phyloP scores from a whole-genome alignment of 2,888 invertebrate genomes.

The Synanthedon formicaeformis region DNA sequence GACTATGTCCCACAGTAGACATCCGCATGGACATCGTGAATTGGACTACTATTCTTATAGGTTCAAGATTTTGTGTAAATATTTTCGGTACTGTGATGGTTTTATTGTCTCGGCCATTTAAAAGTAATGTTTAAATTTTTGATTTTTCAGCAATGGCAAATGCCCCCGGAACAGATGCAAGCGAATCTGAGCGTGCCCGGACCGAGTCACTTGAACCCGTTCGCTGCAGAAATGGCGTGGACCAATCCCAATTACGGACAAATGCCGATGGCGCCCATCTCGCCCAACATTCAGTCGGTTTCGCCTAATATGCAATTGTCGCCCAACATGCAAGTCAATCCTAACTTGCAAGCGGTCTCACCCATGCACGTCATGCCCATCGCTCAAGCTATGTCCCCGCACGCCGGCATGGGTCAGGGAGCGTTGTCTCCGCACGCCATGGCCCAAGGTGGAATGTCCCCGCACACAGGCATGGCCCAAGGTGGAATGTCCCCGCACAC shows the following conservation, averaged over 20 bases:
- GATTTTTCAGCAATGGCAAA: slow-evolving; percentile 3
- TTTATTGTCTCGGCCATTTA: background rate
- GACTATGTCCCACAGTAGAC: background rate
- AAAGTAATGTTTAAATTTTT: background rate
- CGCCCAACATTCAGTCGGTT: slow-evolving; percentile 5
- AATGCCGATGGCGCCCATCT: slow-evolving; percentile 1
- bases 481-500: background rate
- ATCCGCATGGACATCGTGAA: no score
- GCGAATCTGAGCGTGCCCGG: slow-evolving; percentile 3
- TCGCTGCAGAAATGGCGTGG: slow-evolving; percentile 12
- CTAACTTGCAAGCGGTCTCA: background rate
- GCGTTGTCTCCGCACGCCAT: background rate
- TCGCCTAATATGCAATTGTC: slow-evolving; percentile 15
- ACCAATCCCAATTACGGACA: slow-evolving; percentile 9
- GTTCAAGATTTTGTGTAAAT: no score
- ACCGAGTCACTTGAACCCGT: slow-evolving; percentile 1
- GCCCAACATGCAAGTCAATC: slow-evolving; percentile 8
- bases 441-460: background rate
- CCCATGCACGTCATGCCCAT: slow-evolving; percentile 9
- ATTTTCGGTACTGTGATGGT: background rate
- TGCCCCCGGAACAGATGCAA: slow-evolving; percentile 1
- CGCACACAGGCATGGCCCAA: slow-evolving; percentile 3
- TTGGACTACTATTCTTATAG: no score
- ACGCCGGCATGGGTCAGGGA: background rate
- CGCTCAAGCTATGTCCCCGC: slow-evolving; percentile 1